Base-by-base conservation (phyloP, 2,888 invertebrate genomes). In the Drosophila mimetica region DNA sequence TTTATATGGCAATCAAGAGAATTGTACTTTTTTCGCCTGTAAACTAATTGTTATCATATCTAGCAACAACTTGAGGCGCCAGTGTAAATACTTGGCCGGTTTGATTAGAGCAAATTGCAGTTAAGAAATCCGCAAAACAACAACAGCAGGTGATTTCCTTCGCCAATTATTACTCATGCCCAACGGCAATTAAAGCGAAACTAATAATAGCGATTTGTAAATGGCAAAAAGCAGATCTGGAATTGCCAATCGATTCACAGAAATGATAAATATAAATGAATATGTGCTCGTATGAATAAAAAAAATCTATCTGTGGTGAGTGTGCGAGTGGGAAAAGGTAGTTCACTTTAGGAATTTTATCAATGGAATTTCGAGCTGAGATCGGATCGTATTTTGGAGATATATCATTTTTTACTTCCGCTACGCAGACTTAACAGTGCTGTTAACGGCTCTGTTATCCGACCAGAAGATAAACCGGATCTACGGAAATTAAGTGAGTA, bases 181-280 rank as follows among this genome's bases (percentile, higher is more conserved):
- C 64, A 59, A 53, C 55, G 53, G 66, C 70, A 73, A 77, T 77
- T 77, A 75, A 77, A 78, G 63, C 42, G 54, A 70, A 75, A 77
- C 67, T 77, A 75, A 75, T 75, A 75, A 77, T 75, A 73, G 66
- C 73, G 58, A 77, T 63, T 75, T 75, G 70, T 75, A 75, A 77
- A 71, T 65, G 57, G 64, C 61, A 48, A 50, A 22, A 32, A 44
- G 44, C 28, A 32, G 61, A 60, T 61, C 48, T 77, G 53, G 42
- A 59, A 64, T 66, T 53, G 53, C 57, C 53, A 66, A 66, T 57
- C 25, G 55, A 69, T 76, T 78, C 39, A 39, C 44, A 53, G 61
- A 69, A 65, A 34, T 41, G 25, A 58, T 51, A 41, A 69, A 39
- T 57, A 67, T 55, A 57, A 37, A 57, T 54, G 28, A 41, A 18